phyloP scores from a whole-genome alignment of 2,797 vertebrate species.

The Hypotaenidia philippensis region DNA sequence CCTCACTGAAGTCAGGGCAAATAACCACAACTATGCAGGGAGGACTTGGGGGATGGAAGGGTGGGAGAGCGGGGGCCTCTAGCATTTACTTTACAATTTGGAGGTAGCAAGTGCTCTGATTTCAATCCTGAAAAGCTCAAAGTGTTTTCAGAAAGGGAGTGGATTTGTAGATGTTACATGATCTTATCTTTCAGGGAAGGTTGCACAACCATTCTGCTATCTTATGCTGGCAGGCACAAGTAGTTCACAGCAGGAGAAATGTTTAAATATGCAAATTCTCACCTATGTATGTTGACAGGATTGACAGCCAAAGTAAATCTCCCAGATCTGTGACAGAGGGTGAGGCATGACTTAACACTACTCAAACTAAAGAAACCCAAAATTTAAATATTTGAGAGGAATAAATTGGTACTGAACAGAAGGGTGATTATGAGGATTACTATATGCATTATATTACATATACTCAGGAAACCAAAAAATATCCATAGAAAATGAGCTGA shows the following conservation, averaged over 20 bases:
- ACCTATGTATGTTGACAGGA: slow-evolving; percentile 44
- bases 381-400: background rate
- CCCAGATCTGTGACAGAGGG: slow-evolving; percentile 12
- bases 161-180: background rate
- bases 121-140: background rate
- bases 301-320: slow-evolving; percentile 58
- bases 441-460: background rate
- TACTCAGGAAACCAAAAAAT: background rate
- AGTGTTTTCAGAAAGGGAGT: background rate
- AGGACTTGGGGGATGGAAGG: no score
- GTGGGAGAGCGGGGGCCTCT: no score
- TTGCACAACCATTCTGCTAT: background rate
- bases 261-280: slow-evolving; percentile 38
- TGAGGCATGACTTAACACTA: slow-evolving; percentile 36
- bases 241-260: slow-evolving; percentile 50
- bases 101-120: background rate
- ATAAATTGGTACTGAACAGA: background rate
- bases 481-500: background rate
- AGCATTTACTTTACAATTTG: background rate
- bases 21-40: background rate
- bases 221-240: background rate
- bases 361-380: slow-evolving; percentile 37
- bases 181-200: background rate
- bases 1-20: background rate
- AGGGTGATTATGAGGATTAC: background rate